phyloP scores from a whole-genome alignment of 1,140 invertebrate species.

The Macrostomum lignano region DNA sequence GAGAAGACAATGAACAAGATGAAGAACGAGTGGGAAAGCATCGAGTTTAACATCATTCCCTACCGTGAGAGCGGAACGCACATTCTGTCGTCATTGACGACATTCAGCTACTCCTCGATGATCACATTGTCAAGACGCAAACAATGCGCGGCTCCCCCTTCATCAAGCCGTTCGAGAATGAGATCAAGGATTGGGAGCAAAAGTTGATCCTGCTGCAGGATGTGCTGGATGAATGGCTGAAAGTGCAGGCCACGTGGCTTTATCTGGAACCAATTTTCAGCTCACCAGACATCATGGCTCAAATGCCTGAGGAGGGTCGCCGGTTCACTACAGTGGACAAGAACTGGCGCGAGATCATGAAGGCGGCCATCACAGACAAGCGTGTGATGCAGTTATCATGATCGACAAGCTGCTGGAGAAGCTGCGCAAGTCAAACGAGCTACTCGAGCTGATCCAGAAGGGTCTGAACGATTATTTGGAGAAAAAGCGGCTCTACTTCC shows the following conservation, averaged over 20 bases:
- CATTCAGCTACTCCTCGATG: constrained; percentile 71
- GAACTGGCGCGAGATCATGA: constrained; percentile 78
- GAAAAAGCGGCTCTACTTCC: constrained; percentile 72
- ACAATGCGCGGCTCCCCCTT: constrained; percentile 88
- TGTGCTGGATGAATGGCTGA: constrained; percentile 76
- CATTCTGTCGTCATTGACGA: constrained; percentile 66
- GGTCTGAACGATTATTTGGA: constrained; percentile 78
- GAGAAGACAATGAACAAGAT: constrained; percentile 64
- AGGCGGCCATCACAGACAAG: constrained; percentile 42
- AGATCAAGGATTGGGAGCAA: constrained; percentile 64
- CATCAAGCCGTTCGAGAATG: constrained; percentile 67
- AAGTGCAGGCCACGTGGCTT: constrained; percentile 80
- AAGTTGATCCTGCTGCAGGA: constrained; percentile 66
- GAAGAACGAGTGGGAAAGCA: constrained; percentile 53
- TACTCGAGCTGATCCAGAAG: constrained; percentile 61
- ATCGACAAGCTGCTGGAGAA: constrained; percentile 72
- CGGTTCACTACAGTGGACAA: constrained; percentile 38
- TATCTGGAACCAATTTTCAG: constrained; percentile 89
- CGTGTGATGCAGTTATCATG: constrained; percentile 51
- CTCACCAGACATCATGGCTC: constrained; percentile 78
- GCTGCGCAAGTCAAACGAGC: constrained; percentile 53
- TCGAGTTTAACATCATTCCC: constrained; percentile 42
- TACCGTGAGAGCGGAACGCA: constrained; percentile 66
- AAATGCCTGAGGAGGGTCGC: constrained; percentile 69
- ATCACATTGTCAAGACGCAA: constrained; percentile 81